Evolutionary conservation across 2,113 vertebrate species (phyloP).

Genomic region (Gymnarchus niloticus): DNA sequence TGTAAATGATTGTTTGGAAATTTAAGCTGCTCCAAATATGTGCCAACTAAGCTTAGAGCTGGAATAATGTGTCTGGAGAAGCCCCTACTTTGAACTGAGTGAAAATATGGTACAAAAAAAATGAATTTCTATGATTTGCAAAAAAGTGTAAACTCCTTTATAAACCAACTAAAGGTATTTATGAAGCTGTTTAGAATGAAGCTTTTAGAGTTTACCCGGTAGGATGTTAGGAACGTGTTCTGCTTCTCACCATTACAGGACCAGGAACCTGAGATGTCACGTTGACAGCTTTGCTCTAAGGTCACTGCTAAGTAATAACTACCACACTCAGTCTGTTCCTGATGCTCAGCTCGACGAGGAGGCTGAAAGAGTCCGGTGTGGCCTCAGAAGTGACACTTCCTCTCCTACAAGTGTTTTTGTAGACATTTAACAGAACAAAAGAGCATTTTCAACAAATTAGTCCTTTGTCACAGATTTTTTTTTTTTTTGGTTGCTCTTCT

Average conservation of each 20-base stretch:
- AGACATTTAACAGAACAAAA: neutral
- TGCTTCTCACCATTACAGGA: neutral
- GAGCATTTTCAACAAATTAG: neutral
- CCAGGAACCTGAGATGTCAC: neutral
- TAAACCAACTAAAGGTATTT: neutral
- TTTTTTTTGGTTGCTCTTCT: neutral
- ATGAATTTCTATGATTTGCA: neutral
- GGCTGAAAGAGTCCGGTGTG: neutral
- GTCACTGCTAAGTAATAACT: neutral
- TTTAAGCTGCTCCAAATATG: neutral
- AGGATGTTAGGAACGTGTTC: neutral
- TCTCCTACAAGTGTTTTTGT: neutral
- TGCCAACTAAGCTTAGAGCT: neutral
- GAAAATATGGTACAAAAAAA: neutral
- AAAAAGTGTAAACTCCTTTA: neutral
- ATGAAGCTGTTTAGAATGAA: neutral
- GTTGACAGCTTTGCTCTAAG: neutral
- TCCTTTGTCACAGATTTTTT: neutral
- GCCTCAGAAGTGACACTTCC: neutral
- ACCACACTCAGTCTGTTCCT: neutral
- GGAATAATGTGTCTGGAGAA: neutral
- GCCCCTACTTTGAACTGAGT: neutral
- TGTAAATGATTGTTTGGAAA: neutral
- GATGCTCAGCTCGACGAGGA: neutral
- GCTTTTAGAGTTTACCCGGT: neutral